Conservation (phyloP, 2,888 invertebrate genomes). For the Emmelina monodactyla region DNA sequence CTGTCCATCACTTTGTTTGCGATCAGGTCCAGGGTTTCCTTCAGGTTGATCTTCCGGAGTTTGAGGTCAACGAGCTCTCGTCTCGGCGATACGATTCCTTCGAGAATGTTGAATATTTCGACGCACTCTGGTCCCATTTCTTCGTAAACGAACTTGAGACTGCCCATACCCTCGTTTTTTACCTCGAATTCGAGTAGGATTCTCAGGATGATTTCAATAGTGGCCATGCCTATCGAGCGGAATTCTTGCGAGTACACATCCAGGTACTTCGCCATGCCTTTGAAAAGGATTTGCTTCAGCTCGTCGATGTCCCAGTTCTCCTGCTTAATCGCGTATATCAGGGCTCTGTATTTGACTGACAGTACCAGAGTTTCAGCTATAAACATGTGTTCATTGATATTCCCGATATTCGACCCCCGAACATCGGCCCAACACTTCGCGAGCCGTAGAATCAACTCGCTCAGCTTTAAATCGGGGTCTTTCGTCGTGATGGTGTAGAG, state of each 20-base stretch:
- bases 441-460: conserved; percentile 60
- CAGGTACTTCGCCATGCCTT: conserved; percentile 74
- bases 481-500: conserved; percentile 55
- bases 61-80: conserved; percentile 23
- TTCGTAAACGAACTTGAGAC: conserved; percentile 73
- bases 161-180: conserved; percentile 39
- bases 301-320: conserved; percentile 30
- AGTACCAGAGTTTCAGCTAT: conserved; percentile 72
- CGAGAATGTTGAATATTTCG: conserved; percentile 54
- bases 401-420: conserved; percentile 67
- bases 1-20: conserved; percentile 30
- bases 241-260: conserved; percentile 68
- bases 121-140: conserved; percentile 54
- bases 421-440: conserved; percentile 74
- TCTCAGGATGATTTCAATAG: conserved; percentile 71
- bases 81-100: conserved; percentile 36
- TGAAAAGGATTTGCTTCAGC: conserved; percentile 62
- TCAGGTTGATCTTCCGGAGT: conserved; percentile 27
- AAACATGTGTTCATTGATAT: conserved; percentile 74
- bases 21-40: conserved; percentile 30
- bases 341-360: conserved; percentile 54
- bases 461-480: conserved; percentile 26
- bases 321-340: conserved; percentile 28
- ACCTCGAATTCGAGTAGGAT: conserved; percentile 47
- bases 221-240: conserved; percentile 76